phyloP scores from a whole-genome alignment of 2,797 vertebrate genomes.

The Strix occidentalis region DNA sequence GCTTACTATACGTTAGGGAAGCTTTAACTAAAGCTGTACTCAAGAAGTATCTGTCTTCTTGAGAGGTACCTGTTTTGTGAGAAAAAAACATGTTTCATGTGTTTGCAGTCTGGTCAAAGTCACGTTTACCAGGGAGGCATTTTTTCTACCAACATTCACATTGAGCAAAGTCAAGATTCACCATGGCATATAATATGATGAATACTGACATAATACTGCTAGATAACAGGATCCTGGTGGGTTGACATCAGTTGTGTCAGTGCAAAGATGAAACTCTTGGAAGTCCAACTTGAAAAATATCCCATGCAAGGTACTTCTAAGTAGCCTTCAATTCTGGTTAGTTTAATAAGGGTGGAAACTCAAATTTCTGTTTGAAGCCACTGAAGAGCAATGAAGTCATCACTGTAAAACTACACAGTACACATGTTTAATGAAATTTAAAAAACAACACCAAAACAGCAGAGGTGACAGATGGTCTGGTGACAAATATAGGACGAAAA shows the following conservation, averaged over 20 bases:
- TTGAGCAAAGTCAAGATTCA: neutral
- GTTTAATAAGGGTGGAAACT: neutral
- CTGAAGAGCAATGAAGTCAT: neutral
- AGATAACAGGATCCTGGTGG: neutral
- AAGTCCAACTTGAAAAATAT: neutral
- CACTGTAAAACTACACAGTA: neutral
- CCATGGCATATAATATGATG: neutral
- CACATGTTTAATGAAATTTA: neutral
- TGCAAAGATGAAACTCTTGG: neutral
- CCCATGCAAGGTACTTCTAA: neutral
- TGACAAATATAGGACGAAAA: neutral
- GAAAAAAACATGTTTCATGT: neutral
- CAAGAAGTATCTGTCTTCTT: neutral
- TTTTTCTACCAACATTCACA: neutral
- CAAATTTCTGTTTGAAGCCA: neutral
- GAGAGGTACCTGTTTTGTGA: neutral
- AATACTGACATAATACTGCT: neutral
- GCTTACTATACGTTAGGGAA: neutral
- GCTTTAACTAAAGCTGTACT: neutral
- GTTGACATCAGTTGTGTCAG: neutral
- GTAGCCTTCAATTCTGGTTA: neutral
- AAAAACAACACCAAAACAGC: neutral
- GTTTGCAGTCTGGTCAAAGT: neutral
- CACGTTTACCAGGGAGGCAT: neutral
- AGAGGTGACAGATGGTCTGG: neutral